Evolutionary conservation across 2,888 invertebrate species (phyloP).

Genomic region (Drosophila pegasa): DNA sequence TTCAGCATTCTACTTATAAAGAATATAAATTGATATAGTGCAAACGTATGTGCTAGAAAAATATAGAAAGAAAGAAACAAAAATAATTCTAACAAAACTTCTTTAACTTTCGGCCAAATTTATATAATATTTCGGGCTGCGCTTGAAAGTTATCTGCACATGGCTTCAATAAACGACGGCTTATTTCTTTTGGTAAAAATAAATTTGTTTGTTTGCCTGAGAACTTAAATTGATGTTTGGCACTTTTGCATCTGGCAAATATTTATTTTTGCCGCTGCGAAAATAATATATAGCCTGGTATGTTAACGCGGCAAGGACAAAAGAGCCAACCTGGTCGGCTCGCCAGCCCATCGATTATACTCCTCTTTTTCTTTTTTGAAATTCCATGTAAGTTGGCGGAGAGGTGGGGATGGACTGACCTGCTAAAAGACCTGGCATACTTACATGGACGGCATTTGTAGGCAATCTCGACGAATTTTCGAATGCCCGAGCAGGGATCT

Average conservation of each 20-base stretch:
- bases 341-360: slow-evolving; percentile 55
- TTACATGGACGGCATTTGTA: slow-evolving; percentile 99
- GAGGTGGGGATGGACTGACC: slow-evolving; percentile 39
- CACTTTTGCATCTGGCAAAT: slow-evolving; percentile 68
- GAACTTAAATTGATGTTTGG: slow-evolving; percentile 70
- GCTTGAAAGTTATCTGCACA: slow-evolving; percentile 16
- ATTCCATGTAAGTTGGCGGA: slow-evolving; percentile 33
- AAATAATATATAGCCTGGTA: slow-evolving; percentile 65
- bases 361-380: slow-evolving; percentile 25
- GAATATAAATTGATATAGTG: too few species aligned
- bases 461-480: slow-evolving; percentile 97
- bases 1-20: too few species aligned
- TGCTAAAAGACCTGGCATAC: slow-evolving; percentile 84
- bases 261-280: slow-evolving; percentile 61
- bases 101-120: background rate
- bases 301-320: slow-evolving; percentile 51
- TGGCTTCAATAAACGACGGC: slow-evolving; percentile 32
- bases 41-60: too few species aligned
- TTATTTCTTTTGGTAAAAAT: slow-evolving; percentile 44
- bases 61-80: too few species aligned
- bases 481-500: slow-evolving; percentile 96
- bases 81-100: background rate
- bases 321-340: slow-evolving; percentile 26
- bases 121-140: background rate
- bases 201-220: slow-evolving; percentile 55